A percentile compares a stretch with the other conserved stretches of the same genome.
These are phyloP conservation scores for Fulica atra DNA, from an alignment of 2,113 vertebrate genomes.

Conservation along the genomic window DNA sequence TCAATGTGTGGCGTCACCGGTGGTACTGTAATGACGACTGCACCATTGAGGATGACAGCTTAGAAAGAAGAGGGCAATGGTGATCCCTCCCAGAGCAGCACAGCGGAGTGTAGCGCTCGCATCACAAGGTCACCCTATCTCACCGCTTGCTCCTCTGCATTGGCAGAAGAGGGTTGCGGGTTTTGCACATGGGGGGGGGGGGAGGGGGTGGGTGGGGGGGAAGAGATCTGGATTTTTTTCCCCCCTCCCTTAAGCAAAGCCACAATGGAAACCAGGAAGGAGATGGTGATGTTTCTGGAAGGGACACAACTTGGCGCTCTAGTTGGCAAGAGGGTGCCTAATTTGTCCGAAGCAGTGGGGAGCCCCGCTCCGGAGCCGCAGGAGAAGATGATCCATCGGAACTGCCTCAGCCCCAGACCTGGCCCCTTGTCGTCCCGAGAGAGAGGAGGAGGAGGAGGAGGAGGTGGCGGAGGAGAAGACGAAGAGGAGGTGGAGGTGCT, in stretches of 20 bases:
- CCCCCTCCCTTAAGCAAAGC: slow-evolving; percentile 53
- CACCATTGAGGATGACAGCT: slow-evolving; percentile 97
- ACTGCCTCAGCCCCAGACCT: slow-evolving; percentile 84
- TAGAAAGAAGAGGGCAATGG: slow-evolving; percentile 93
- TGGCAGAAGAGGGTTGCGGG: slow-evolving; percentile 43
- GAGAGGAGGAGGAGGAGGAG: slow-evolving; percentile 72
- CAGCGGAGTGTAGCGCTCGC: slow-evolving; percentile 84
- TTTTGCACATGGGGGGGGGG: slow-evolving; percentile 57
- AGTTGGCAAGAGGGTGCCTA: slow-evolving; percentile 84
- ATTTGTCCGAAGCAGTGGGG: slow-evolving; percentile 82
- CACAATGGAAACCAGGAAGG: slow-evolving; percentile 92
- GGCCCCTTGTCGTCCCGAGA: slow-evolving; percentile 80
- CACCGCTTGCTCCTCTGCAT: slow-evolving; percentile 53
- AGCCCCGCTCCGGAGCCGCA: slow-evolving; percentile 81
- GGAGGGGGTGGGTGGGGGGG: slow-evolving; percentile 36
- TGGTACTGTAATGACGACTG: slow-evolving; percentile 92
- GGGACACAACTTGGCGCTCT: slow-evolving; percentile 84
- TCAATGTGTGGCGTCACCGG: slow-evolving; percentile 95
- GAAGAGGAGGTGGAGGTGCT: slow-evolving; percentile 77
- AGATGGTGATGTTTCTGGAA: slow-evolving; percentile 90
- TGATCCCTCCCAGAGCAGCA: slow-evolving; percentile 95
- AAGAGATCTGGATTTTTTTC: slow-evolving; percentile 35
- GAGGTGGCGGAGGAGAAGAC: slow-evolving; percentile 70
- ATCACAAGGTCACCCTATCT: slow-evolving; percentile 90
- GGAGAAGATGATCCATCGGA: slow-evolving; percentile 84